phyloP scores from a whole-genome alignment of 2,113 vertebrate species.

The Arothron firmamentum region DNA sequence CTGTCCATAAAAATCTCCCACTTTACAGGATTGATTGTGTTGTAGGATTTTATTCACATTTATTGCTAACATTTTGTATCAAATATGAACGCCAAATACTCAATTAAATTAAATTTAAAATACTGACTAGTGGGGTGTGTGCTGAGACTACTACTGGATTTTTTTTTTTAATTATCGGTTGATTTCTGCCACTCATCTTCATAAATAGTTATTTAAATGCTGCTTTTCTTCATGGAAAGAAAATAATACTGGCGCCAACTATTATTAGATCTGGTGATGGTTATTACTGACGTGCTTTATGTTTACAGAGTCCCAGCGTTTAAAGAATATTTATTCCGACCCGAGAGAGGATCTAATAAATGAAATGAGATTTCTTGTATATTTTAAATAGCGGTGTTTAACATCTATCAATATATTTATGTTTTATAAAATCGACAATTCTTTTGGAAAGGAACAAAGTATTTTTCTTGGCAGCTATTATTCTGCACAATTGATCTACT shows the following conservation, averaged over 20 bases:
- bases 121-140: constrained; percentile 1
- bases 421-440: constrained; percentile 35
- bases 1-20: constrained; percentile 25
- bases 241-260: constrained; percentile 18
- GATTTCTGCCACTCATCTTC: constrained; percentile 11
- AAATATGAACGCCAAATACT: constrained; percentile 30
- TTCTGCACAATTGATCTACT: constrained; percentile 66
- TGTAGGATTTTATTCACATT: constrained; percentile 48
- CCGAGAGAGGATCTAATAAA: constrained; percentile 46
- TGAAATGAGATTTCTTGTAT: constrained; percentile 50
- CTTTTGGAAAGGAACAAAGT: constrained; percentile 49
- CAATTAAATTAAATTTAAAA: constrained; percentile 15
- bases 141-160: not conserved
- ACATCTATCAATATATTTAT: constrained; percentile 46
- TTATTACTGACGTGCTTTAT: constrained; percentile 39
- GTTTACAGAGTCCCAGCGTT: constrained; percentile 41
- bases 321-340: constrained; percentile 29
- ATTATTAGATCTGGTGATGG: not conserved
- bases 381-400: constrained; percentile 51
- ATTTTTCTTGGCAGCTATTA: constrained; percentile 70
- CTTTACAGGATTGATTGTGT: constrained; percentile 10
- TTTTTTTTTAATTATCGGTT: constrained; percentile 3
- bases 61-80: constrained; percentile 35
- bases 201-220: constrained; percentile 18
- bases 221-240: constrained; percentile 12